Base-by-base conservation (phyloP, 2,797 vertebrate genomes). In the Microtus californicus region DNA sequence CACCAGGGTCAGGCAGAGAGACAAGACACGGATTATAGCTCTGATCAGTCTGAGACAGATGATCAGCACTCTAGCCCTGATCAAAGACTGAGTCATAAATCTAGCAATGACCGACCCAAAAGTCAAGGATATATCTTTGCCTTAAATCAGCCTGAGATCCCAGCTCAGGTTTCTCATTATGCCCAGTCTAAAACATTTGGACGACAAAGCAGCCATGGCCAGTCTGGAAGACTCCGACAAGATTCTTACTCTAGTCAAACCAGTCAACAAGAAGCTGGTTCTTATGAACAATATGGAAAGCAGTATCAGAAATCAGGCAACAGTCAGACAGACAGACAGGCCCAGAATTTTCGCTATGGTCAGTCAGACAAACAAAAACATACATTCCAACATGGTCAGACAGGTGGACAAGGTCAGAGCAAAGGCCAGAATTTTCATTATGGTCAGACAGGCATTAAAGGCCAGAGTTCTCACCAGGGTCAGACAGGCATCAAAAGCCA, bases 401-500 rank as follows among this genome's bases (percentile, higher is more conserved):
- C 10, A 31, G 13, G 45, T 0, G 88, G 63, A 10, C 69, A 89
- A 74, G 23, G 2, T 1, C 45, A 37, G 23, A 85, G 5, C 43
- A 27, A 43, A 65, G 61, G 0, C 0, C 77, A 23, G 4, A 7
- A 0, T 4, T 37, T 0, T 0, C 19, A 25, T 0, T 2, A 37
- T 9, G 51, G 11, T 0, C 88, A 95, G 31, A 0, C 5, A 56
- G 74, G n/a, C 12, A 89, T 56, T 25, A 34, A 63, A 88, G 48
- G 0, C 0, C 67, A 23, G 7, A 1, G 2, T 4, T 45, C 0
- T 0, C 43, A 34, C 0, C 13, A 10, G n/a, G 29, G 3, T 0
- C 83, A 93, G 17, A 3, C 2, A 65, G 37, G 45, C 2, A 91
- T 15, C 6, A n/a, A 85, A 71, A 21, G 43, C 0, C 73, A 37